Evolutionary conservation across 2,113 vertebrate genomes (phyloP), one percentile per base, ranked within the genome.

Genomic region (Rhynchopsitta pachyrhyncha): DNA sequence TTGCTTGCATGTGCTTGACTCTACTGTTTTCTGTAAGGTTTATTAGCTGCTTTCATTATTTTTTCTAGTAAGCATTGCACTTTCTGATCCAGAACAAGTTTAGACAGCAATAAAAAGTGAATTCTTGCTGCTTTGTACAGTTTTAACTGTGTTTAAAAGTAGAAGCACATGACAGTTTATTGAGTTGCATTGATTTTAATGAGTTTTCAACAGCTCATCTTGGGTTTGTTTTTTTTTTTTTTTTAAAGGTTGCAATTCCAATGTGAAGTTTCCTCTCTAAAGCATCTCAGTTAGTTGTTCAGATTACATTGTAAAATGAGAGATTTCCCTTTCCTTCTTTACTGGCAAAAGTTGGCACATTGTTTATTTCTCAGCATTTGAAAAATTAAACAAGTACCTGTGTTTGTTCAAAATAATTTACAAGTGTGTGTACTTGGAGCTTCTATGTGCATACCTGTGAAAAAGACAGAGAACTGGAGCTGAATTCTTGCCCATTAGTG

Each of bases 11-110:
- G 92, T 96, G 94, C 93, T 90, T 74, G 60, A 53, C 47, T 94
- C 52, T 92, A 82, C 86, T 92, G 88, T 91, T 96, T 96, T 97
- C 95, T 95, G 70, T 93, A 95, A 90, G 85, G 87, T 92, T 88
- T 81, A 90, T 93, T 97, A 92, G 53, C 93, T 97, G 84, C 53
- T 95, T 97, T 95, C 82, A 46, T 95, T 96, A 92, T 96, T 97
- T 97, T 90, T 82, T 60, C 82, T 78, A 70, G 80, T 90, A 90
- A 97, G 95, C 73, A 81, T 94, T 96, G 96, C 92, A 84, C 83
- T 95, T 93, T 81, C 92, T 95, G 94, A 97, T 89, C 91, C 96
- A 88, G 46, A 87, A 93, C 87, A 92, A 93, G 47, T 91, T 95
- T 90, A 95, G 77, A 93, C 86, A 93, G 69, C 86, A 83, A 92